Base-by-base conservation (phyloP, 2,888 invertebrate genomes). In the Diarsia brunnea region DNA sequence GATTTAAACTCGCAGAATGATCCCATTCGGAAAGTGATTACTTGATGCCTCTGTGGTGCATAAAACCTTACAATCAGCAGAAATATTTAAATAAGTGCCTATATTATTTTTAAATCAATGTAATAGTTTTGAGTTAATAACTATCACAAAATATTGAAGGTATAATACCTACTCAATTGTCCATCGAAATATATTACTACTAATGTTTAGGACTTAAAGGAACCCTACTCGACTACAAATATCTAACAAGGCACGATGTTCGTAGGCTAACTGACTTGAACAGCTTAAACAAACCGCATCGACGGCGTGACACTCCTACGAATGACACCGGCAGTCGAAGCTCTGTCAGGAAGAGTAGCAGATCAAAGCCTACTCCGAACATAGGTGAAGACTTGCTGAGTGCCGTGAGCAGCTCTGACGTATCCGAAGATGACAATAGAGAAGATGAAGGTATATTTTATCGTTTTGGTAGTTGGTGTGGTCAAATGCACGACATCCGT, bases 201-300 rank as follows among this genome's bases (percentile, higher is more conserved):
- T 21, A 51, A 38, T 69, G 11, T 16, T 71, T 53, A 45, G n/a
- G 12, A 1, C 53, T 2, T 63, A 43, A n/a, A 47, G 45, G 45
- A 38, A 38, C 14, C 38, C 8, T 51, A 60, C 51, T 70, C 1
- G 16, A 27, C 64, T 68, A 7, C 43, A 68, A 53, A 45, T 55
- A 70, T 73, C 45, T 81, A 75, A 85, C 19, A 65, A 67, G 8
- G 21, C 64, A 49, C 31, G 27, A 76, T 84, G 49, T 77, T 84
- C 85, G 43, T 92, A 96, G 96, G 89, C 92, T 96, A 82, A 92
- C 94, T 74, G 93, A 95, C 84, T 88, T 95, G 75, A 91, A 90
- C 47, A 90, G 88, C 69, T 84, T 96, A 79, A 91, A 80, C 75
- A 93, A 93, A 85, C 53, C 83, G 31, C 92, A 91, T 75, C 94